These are phyloP conservation scores for Sigmodon hispidus DNA, from an alignment of 2,113 vertebrate genomes.

Conservation along the genomic window DNA sequence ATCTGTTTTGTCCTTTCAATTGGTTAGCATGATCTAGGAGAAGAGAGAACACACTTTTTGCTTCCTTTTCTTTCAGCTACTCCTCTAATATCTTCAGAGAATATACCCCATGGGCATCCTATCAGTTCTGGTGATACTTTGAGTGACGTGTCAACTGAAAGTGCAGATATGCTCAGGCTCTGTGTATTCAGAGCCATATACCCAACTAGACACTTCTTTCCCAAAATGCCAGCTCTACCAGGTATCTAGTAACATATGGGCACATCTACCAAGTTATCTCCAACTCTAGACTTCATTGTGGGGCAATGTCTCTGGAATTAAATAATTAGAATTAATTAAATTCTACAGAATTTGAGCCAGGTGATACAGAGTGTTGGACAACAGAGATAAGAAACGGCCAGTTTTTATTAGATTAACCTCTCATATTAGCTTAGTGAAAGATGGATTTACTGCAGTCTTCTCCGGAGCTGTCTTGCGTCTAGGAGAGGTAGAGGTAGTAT, in stretches of 20 bases:
- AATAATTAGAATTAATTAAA: too few relatives aligned
- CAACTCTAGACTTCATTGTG: neutral
- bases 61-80: neutral
- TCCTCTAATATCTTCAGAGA: neutral
- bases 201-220: neutral
- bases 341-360: neutral
- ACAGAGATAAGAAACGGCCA: neutral
- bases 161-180: neutral
- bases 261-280: neutral
- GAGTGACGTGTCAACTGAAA: neutral
- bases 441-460: accelerated
- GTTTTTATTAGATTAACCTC: neutral
- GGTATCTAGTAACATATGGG: neutral
- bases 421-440: neutral
- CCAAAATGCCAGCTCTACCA: neutral
- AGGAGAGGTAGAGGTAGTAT: neutral
- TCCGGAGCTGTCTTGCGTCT: too few relatives aligned
- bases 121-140: neutral
- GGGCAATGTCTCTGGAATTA: neutral
- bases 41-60: neutral
- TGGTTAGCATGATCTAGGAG: neutral
- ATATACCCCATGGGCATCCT: neutral
- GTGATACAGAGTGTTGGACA: neutral
- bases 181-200: neutral
- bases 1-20: neutral